Conservation (phyloP, 2,113 vertebrate genomes). For the Telmatochromis sp. region DNA sequence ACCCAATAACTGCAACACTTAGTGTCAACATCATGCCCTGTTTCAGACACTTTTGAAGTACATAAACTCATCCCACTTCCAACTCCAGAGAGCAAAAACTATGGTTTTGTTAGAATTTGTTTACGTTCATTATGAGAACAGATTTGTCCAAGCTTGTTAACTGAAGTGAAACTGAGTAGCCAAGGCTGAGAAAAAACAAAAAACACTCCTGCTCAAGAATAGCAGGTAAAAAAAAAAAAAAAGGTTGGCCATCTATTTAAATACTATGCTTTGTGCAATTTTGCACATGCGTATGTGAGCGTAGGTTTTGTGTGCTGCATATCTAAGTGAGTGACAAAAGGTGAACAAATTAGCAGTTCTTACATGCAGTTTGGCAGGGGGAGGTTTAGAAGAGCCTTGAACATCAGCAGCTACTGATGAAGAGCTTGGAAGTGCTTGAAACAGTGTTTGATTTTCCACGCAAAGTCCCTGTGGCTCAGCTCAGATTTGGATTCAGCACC, state of each 20-base stretch:
- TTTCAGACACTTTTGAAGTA: background rate
- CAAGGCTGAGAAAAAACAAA: constrained; percentile 42
- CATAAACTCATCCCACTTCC: background rate
- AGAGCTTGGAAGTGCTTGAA: constrained; percentile 64
- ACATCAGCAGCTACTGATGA: constrained; percentile 60
- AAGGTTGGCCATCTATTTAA: background rate
- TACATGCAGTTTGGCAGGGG: constrained; percentile 53
- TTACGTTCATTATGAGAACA: background rate
- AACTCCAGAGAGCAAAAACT: background rate
- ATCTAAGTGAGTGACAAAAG: constrained; percentile 16
- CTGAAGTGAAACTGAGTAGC: background rate
- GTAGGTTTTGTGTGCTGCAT: background rate
- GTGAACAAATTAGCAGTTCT: constrained; percentile 40
- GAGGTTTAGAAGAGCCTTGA: constrained; percentile 60
- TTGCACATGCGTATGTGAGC: background rate
- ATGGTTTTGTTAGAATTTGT: background rate
- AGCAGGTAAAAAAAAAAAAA: background rate
- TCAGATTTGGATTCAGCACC: constrained; percentile 64
- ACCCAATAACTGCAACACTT: background rate
- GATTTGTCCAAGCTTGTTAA: background rate
- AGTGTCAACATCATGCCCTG: background rate
- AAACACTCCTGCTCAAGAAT: background rate
- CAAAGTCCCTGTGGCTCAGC: constrained; percentile 58
- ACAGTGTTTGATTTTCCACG: constrained; percentile 61
- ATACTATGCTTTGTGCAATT: background rate